Evolutionary conservation across 1,140 invertebrate genomes (phyloP).

Genomic region (Drosophila grimshawi): DNA sequence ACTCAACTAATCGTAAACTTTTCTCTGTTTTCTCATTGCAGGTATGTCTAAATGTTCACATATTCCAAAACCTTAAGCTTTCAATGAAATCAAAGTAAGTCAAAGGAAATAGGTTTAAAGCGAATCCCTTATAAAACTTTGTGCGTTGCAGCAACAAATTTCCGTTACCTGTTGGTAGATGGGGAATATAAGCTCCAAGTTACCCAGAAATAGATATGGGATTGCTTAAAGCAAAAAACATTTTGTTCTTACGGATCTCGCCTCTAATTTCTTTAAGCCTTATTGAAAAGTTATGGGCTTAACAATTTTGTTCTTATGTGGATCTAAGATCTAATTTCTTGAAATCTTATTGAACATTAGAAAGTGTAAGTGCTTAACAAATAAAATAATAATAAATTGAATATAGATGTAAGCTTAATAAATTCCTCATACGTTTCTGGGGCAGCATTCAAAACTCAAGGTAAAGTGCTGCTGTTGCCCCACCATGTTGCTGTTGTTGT

Average conservation of each 20-base stretch:
- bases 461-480: background rate
- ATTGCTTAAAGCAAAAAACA: too few species aligned
- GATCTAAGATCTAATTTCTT: background rate
- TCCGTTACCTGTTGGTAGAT: background rate
- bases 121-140: background rate
- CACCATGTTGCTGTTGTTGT: constrained; percentile 12
- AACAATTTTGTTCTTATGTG: too few species aligned
- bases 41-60: constrained; percentile 49
- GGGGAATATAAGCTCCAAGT: background rate
- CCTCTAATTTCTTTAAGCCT: too few species aligned
- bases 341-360: too few species aligned
- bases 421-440: too few species aligned
- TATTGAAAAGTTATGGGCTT: too few species aligned
- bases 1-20: background rate
- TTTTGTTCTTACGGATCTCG: too few species aligned
- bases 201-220: background rate
- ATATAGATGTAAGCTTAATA: background rate
- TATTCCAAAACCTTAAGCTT: background rate
- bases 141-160: background rate
- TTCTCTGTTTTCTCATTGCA: constrained; percentile 43
- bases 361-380: too few species aligned
- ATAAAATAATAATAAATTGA: background rate
- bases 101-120: constrained; percentile 5
- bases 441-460: constrained; percentile 27
- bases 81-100: constrained; percentile 27